These are phyloP conservation scores for Myopa testacea DNA, from an alignment of 2,888 invertebrate genomes.

Conservation along the genomic window DNA sequence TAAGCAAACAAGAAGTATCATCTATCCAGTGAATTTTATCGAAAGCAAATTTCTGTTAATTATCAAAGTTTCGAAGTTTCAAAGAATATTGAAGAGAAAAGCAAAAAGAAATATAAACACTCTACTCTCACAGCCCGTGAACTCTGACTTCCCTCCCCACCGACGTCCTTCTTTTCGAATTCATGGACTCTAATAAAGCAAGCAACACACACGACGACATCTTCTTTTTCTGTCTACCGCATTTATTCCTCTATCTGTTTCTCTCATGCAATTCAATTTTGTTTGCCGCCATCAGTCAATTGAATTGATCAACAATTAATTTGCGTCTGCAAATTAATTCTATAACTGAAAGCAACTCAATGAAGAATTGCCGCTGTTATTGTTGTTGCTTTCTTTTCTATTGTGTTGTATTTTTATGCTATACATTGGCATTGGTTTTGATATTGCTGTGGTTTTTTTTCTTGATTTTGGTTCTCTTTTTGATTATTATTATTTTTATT, in stretches of 20 bases:
- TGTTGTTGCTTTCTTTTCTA: not conserved
- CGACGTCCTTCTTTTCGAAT: too few relatives aligned
- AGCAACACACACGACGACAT: too few relatives aligned
- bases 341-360: not conserved
- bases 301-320: constrained; percentile 51
- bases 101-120: too few relatives aligned
- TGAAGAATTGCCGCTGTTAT: not conserved
- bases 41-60: too few relatives aligned
- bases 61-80: too few relatives aligned
- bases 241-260: not conserved
- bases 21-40: too few relatives aligned
- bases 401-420: not conserved
- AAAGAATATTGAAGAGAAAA: too few relatives aligned
- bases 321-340: constrained; percentile 44
- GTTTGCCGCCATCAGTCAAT: constrained; percentile 28
- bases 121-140: too few relatives aligned
- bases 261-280: not conserved
- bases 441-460: not conserved
- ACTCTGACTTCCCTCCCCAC: too few relatives aligned
- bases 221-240: not conserved
- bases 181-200: too few relatives aligned
- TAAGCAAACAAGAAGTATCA: too few relatives aligned
- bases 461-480: not conserved
- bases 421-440: not conserved
- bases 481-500: not conserved